phyloP scores from a whole-genome alignment of 2,113 vertebrate genomes.

The Gobius niger region DNA sequence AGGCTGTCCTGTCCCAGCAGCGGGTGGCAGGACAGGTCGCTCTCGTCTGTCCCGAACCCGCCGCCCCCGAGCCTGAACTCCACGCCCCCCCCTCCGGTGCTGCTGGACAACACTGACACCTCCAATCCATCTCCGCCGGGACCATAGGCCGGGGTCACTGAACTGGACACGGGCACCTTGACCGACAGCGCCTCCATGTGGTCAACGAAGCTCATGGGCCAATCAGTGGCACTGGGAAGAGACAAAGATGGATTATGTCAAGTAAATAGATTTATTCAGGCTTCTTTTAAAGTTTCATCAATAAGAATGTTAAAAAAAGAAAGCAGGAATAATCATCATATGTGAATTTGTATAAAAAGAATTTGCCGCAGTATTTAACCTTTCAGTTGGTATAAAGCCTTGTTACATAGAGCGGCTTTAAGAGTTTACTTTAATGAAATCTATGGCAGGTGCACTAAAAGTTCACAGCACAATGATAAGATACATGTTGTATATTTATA shows the following conservation, averaged over 20 bases:
- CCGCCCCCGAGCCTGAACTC: conserved; percentile 26
- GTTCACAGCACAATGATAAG: background rate
- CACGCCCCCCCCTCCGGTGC: conserved; percentile 48
- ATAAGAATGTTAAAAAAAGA: too few species aligned
- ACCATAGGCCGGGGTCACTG: conserved; percentile 46
- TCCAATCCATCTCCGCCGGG: conserved; percentile 40
- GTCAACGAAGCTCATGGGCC: conserved; percentile 90
- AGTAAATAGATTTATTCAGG: too few species aligned
- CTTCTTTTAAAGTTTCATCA: too few species aligned
- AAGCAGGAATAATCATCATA: too few species aligned
- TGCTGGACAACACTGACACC: conserved; percentile 61
- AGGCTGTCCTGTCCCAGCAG: conserved; percentile 80
- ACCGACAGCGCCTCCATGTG: conserved; percentile 88
- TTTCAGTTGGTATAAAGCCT: too few species aligned
- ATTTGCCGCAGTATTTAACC: too few species aligned
- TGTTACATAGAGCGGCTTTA: too few species aligned
- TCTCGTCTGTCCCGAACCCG: conserved; percentile 5
- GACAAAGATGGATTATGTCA: background rate
- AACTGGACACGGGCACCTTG: conserved; percentile 85
- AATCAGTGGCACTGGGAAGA: conserved; percentile 85
- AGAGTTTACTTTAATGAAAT: background rate
- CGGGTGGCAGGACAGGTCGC: conserved; percentile 65
- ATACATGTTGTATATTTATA: background rate
- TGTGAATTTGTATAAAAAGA: too few species aligned
- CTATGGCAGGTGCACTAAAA: background rate